Evolutionary conservation across 2,888 invertebrate species (phyloP), one percentile per base, ranked within the genome.

Genomic region (Limnephilus marmoratus): DNA sequence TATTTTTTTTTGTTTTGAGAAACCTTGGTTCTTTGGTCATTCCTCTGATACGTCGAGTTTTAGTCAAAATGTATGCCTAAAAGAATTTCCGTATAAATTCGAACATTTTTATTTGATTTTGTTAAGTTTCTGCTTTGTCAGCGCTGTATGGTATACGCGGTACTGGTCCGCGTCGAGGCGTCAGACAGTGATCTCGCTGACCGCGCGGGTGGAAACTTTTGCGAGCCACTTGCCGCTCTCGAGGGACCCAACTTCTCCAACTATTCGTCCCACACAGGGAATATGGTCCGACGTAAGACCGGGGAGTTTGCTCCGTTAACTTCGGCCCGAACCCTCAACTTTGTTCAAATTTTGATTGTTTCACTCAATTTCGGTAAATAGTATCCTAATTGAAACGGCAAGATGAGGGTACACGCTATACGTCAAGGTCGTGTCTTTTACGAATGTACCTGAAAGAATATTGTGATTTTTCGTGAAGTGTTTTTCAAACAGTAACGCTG

Each of bases 261-360:
- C 88, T 88, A 80, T 88, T 68, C 88, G 88, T 12, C 88, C 88
- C 80, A 68, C 86, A 80, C 68, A 29, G 88, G 68, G 88, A 88
- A 88, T 68, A 88, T 68, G 34, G 88, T 34, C 80, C 80, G 15
- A n/a, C 18, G 68, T 37, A 68, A 88, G 80, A 88, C 88, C n/a
- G 80, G 15, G 41, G 88, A 88, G 88, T 89, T 80, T 34, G 88
- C 88, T 89, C 80, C 81, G 80, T 81, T 81, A 89, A 89, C 88
- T 89, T 89, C 37, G 88, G 12, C 68, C 68, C 29, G 18, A 80
- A 80, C 34, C 88, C 88, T 18, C 13, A 89, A 89, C 88, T 80
- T 88, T 89, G 80, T 89, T 89, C 18, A 45, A 80, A 80, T 89
- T 68, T 89, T 80, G 81, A 89, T 89, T 89, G 88, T 89, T 89